These are phyloP conservation scores for Coptotermes formosanus DNA, from an alignment of 1,140 invertebrate genomes.

Conservation along the genomic window DNA sequence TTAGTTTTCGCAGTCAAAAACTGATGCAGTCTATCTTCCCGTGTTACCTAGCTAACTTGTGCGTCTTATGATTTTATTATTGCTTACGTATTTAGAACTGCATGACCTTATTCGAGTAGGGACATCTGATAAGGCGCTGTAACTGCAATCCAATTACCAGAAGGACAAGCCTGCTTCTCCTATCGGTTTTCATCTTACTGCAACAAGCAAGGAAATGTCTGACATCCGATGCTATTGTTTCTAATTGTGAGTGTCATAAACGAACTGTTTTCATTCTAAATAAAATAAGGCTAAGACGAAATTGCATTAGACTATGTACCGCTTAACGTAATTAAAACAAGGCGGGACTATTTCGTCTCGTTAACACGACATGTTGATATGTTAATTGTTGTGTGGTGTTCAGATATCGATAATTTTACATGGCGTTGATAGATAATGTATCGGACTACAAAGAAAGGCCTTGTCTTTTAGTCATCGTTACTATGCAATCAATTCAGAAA, in stretches of 20 bases:
- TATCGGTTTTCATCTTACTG: not conserved
- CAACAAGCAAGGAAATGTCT: not conserved
- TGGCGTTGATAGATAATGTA: not conserved
- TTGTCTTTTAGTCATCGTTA: not conserved
- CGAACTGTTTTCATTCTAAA: not conserved
- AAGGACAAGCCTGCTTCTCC: not conserved
- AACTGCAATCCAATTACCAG: not conserved
- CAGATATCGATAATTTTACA: not conserved
- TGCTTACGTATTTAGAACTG: not conserved
- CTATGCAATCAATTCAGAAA: not conserved
- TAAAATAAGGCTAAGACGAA: not conserved
- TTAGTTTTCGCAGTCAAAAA: too few relatives aligned
- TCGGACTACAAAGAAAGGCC: not conserved
- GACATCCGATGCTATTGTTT: not conserved
- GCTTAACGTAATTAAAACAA: not conserved
- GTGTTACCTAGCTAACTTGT: too few relatives aligned
- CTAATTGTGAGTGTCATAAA: not conserved
- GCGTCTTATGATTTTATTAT: not conserved
- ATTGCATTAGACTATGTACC: not conserved
- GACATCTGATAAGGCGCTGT: not conserved
- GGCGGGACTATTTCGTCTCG: not conserved
- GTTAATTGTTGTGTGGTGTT: not conserved
- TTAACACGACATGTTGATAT: not conserved
- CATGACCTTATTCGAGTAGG: not conserved
- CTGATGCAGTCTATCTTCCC: too few relatives aligned